Evolutionary conservation across 2,888 invertebrate species (phyloP), one percentile per base, ranked within the genome.

Genomic region (Heliconius erato): DNA sequence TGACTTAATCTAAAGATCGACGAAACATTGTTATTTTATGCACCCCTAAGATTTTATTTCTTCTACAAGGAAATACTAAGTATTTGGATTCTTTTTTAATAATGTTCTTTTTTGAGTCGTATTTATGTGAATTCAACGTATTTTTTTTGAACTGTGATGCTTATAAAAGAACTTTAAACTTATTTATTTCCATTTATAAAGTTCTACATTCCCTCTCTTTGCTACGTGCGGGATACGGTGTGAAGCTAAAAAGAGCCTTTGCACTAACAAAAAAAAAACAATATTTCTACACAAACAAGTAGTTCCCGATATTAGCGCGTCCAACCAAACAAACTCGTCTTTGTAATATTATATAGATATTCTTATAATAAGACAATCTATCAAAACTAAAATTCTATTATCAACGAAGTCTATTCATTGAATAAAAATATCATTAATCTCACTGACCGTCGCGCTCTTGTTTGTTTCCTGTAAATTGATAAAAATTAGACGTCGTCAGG

Each of bases 21-120:
- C 85, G 85, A 84, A 87, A 88, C 91, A 94, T 93, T 89, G 94
- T 94, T 94, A 95, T 95, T 94, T 94, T 95, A 95, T 95, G 92
- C 95, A 95, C 94, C 95, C 94, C 90, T 79, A 86, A 87, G 88
- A 89, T 91, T 92, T 92, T 90, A 91, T 91, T 91, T 88, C 86
- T 86, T 86, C 85, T 87, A 88, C 89, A 89, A 89, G 89, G 90
- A 90, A 92, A 91, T 88, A 91, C 86, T 88, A 89, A 89, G 88
- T 86, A 88, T 87, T 87, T 82, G 86, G 89, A 85, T 91, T 94
- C 93, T 93, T 93, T 92, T 94, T 94, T 92, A 93, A 92, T 92
- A 93, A 94, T 85, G 78, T 23, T 78, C 23, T 32, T 49, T 63
- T 78, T 68, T 14, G 16, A 49, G 14, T 84, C 44, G 49, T 44